Conservation (phyloP, 1,140 invertebrate genomes). For the Ceratitis capitata region DNA sequence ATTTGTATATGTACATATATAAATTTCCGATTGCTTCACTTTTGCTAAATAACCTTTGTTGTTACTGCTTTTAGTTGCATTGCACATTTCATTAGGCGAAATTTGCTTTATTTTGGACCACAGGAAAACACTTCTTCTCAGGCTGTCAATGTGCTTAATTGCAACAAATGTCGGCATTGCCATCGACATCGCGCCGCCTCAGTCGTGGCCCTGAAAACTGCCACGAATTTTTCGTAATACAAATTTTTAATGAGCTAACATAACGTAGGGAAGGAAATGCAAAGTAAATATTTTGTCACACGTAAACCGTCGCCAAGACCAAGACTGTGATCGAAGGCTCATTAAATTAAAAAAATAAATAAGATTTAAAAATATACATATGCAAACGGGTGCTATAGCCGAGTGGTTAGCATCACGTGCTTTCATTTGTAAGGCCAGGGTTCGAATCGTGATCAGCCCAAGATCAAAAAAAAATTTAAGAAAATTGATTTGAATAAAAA, state of each 20-base stretch:
- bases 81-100: slow-evolving; percentile 5
- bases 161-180: slow-evolving; percentile 16
- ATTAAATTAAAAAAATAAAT: no score
- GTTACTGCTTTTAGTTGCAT: not conserved
- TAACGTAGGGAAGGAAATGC: not conserved
- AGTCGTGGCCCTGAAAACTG: not conserved
- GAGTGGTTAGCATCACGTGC: no score
- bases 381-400: no score
- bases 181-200: no score
- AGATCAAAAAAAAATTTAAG: no score
- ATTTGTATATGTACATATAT: not conserved
- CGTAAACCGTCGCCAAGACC: no score
- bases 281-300: no score
- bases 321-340: no score
- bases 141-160: slow-evolving; percentile 10
- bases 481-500: no score
- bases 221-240: not conserved
- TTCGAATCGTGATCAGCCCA: no score
- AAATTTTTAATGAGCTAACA: not conserved
- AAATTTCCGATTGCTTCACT: not conserved
- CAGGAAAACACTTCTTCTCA: slow-evolving; percentile 2
- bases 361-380: no score
- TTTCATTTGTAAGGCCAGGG: no score
- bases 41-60: not conserved
- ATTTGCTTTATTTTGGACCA: not conserved